Conservation (phyloP, 2,888 invertebrate genomes). For the Oxycera nigricornis region DNA sequence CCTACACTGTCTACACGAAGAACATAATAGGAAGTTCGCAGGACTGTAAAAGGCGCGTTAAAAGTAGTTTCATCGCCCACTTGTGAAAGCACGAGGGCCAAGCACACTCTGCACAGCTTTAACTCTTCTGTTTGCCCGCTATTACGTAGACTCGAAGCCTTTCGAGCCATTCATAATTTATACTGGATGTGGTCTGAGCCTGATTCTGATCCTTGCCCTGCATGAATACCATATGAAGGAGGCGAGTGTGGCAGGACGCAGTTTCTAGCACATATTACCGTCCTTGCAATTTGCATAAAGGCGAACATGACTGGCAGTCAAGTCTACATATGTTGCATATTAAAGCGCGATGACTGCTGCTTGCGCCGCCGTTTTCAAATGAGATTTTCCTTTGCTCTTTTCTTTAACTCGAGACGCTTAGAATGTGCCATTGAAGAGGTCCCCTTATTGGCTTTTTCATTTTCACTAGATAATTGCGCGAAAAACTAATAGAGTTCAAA, state of each 20-base stretch:
- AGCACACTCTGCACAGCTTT: slow-evolving; percentile 3
- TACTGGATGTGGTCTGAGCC: slow-evolving; percentile 5
- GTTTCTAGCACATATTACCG: background rate
- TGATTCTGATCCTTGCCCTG: background rate
- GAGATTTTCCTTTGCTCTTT: slow-evolving; percentile 48
- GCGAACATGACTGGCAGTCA: slow-evolving; percentile 46
- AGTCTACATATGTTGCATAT: slow-evolving; percentile 47
- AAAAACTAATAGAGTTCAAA: slow-evolving; percentile 35
- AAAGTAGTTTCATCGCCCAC: slow-evolving; percentile 21
- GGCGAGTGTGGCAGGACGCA: slow-evolving; percentile 23
- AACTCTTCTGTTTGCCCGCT: slow-evolving; percentile 9
- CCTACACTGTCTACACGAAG: background rate
- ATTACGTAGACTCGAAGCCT: slow-evolving; percentile 16
- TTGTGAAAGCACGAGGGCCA: slow-evolving; percentile 1
- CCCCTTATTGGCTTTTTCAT: slow-evolving; percentile 47
- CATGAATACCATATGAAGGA: no score
- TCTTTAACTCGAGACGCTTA: slow-evolving; percentile 36
- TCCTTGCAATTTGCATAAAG: slow-evolving; percentile 40
- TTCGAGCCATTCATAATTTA: slow-evolving; percentile 3
- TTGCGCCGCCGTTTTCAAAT: slow-evolving; percentile 46
- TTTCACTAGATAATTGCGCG: slow-evolving; percentile 45
- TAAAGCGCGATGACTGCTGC: slow-evolving; percentile 45
- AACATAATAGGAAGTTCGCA: background rate
- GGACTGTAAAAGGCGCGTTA: background rate
- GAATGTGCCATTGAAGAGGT: slow-evolving; percentile 36